phyloP scores from a whole-genome alignment of 1,140 invertebrate species.

The Calosoma granatense region DNA sequence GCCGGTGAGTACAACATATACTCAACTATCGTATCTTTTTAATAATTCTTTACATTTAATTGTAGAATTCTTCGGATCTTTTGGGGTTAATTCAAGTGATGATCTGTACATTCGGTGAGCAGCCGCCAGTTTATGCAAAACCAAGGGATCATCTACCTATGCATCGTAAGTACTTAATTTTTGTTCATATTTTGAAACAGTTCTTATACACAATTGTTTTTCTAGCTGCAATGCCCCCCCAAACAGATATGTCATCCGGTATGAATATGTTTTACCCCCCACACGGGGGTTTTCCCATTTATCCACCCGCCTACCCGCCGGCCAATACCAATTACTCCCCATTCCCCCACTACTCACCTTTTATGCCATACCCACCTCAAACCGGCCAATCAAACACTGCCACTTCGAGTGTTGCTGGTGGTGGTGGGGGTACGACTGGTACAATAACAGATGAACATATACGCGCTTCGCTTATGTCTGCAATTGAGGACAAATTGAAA shows the following conservation, averaged over 20 bases:
- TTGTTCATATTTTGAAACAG: constrained; percentile 12
- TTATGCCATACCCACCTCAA: constrained; percentile 36
- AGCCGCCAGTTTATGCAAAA: constrained; percentile 86
- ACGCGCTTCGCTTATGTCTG: constrained; percentile 82
- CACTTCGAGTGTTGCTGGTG: constrained; percentile 21
- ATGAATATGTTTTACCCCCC: constrained; percentile 27
- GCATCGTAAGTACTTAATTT: constrained; percentile 38
- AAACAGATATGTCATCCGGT: constrained; percentile 29
- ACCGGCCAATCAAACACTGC: constrained; percentile 30
- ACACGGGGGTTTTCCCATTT: constrained; percentile 22
- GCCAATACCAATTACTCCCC: constrained; percentile 13
- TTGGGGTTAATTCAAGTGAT: constrained; percentile 81
- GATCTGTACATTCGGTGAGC: constrained; percentile 87
- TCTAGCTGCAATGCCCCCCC: constrained; percentile 55
- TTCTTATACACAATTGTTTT: constrained; percentile 9
- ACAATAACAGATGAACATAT: constrained; percentile 95
- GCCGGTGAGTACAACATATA: constrained; percentile 46
- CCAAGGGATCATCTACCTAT: constrained; percentile 39
- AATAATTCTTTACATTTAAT: no score
- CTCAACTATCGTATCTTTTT: no score
- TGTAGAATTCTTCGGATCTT: constrained; percentile 71
- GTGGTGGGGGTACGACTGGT: constrained; percentile 42
- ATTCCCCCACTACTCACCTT: constrained; percentile 26
- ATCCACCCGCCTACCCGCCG: constrained; percentile 29
- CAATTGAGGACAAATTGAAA: constrained; percentile 88